phyloP scores from a whole-genome alignment of 2,888 invertebrate genomes.

The Orthonychiurus folsomi region DNA sequence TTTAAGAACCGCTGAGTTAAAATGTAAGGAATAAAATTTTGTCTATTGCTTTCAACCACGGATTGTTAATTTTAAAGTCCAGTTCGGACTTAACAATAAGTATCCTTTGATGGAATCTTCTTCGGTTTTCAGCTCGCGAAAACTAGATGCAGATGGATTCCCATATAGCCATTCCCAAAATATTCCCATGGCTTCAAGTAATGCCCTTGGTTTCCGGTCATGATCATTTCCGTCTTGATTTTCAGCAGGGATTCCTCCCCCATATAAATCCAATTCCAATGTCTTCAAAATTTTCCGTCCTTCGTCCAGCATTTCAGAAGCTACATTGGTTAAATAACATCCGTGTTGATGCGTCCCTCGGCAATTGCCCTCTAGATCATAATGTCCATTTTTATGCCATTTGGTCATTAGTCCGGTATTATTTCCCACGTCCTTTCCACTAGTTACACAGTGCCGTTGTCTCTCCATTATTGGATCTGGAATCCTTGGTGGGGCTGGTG shows the following conservation, averaged over 20 bases:
- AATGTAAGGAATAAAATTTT: no score
- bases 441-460: not conserved
- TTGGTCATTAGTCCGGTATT: not conserved
- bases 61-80: no score
- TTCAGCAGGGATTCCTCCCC: not conserved
- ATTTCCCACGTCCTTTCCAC: not conserved
- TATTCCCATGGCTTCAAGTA: not conserved
- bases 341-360: no score
- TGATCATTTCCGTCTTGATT: not conserved
- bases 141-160: not conserved
- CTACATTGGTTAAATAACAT: not conserved
- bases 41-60: no score
- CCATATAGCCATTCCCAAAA: not conserved
- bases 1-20: no score
- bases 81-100: no score
- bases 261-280: not conserved
- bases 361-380: not conserved
- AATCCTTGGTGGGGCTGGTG: not conserved
- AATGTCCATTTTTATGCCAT: not conserved
- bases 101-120: no score
- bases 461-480: not conserved
- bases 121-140: not conserved
- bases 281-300: not conserved
- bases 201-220: not conserved
- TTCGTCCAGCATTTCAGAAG: not conserved